Conservation (phyloP, 2,888 invertebrate genomes). For the Clunio marinus region DNA sequence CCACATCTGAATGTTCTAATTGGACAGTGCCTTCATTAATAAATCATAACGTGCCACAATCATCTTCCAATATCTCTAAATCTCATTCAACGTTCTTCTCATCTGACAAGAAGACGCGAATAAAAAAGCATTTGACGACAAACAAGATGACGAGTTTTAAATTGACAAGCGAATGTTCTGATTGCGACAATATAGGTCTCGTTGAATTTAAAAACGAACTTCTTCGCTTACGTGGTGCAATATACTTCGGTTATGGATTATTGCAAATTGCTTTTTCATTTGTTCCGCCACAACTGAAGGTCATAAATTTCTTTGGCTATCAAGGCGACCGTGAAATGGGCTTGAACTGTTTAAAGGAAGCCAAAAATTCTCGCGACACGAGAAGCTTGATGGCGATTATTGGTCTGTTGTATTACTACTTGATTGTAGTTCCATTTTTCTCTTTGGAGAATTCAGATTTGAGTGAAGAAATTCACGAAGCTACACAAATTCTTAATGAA, state of each 20-base stretch:
- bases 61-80: neutral
- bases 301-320: slow-evolving; percentile 63
- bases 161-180: neutral
- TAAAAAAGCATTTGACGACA: neutral
- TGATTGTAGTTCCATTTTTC: slow-evolving; percentile 64
- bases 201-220: slow-evolving; percentile 44
- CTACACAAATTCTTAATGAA: slow-evolving; percentile 55
- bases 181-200: slow-evolving; percentile 41
- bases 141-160: neutral
- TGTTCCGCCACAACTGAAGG: slow-evolving; percentile 59
- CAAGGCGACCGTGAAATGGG: slow-evolving; percentile 57
- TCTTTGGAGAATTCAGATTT: slow-evolving; percentile 58
- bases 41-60: slow-evolving; percentile 29
- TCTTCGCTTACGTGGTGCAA: slow-evolving; percentile 60
- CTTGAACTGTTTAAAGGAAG: slow-evolving; percentile 58
- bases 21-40: slow-evolving; percentile 43
- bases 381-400: slow-evolving; percentile 63
- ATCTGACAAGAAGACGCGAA: neutral
- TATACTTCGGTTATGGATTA: slow-evolving; percentile 66
- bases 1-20: slow-evolving; percentile 43
- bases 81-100: neutral
- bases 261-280: slow-evolving; percentile 65
- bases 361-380: slow-evolving; percentile 43
- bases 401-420: slow-evolving; percentile 66
- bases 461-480: slow-evolving; percentile 56